A percentile compares a stretch with the other conserved stretches of the same genome.
Evolutionary conservation across 1,140 invertebrate genomes (phyloP).

Genomic region (Tribolium castaneum): DNA sequence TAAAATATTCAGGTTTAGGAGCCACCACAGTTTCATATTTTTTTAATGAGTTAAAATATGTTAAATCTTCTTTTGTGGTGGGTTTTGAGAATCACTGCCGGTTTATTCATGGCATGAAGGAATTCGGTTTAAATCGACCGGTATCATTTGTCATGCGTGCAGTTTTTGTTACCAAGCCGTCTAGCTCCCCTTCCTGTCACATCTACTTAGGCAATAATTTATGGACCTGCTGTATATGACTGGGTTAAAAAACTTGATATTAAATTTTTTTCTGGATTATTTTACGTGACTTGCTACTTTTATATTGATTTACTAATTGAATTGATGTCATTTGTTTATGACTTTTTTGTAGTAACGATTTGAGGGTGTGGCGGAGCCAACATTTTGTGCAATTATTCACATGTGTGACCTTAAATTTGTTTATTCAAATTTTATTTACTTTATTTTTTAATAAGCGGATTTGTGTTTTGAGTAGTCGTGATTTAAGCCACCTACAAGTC

Average conservation of each 20-base stretch:
- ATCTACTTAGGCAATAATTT: neutral
- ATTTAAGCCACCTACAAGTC: neutral
- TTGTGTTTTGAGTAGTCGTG: neutral
- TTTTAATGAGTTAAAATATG: neutral
- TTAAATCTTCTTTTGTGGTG: neutral
- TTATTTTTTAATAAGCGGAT: neutral
- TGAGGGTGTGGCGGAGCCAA: too few relatives aligned
- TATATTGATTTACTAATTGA: too few relatives aligned
- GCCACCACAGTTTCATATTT: too few relatives aligned
- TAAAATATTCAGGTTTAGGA: too few relatives aligned
- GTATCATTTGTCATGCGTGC: conserved; percentile 25
- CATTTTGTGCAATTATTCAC: neutral
- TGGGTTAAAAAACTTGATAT: neutral
- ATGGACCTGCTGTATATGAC: conserved; percentile 16
- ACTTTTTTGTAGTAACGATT: too few relatives aligned
- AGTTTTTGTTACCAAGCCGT: conserved; percentile 15
- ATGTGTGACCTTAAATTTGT: neutral
- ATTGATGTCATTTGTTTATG: too few relatives aligned
- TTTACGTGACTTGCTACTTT: too few relatives aligned
- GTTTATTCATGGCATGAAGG: conserved; percentile 1
- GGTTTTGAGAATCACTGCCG: neutral
- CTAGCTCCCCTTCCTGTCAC: neutral
- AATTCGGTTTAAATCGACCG: conserved; percentile 21
- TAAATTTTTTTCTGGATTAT: too few relatives aligned
- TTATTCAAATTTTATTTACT: neutral